Evolutionary conservation across 2,113 vertebrate genomes (phyloP).

Genomic region (Perognathus longimembris): DNA sequence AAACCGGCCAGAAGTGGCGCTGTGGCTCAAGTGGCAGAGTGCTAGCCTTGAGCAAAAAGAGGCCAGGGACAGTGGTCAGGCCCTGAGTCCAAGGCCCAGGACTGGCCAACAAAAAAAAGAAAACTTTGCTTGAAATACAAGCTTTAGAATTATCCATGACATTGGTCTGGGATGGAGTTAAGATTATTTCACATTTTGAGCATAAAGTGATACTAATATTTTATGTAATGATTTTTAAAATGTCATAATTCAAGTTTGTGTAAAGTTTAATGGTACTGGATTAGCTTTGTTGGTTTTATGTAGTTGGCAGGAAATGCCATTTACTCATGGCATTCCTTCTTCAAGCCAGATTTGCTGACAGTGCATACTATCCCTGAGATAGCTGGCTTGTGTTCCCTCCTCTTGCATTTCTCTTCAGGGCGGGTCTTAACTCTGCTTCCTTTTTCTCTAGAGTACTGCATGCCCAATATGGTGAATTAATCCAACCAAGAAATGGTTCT

Average conservation of each 20-base stretch:
- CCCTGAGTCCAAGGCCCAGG: no score
- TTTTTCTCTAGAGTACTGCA: constrained; percentile 91
- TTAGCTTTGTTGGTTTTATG: neutral
- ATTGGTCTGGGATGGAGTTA: neutral
- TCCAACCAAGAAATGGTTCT: constrained; percentile 94
- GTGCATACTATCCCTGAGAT: neutral
- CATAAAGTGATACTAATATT: neutral
- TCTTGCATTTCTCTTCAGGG: constrained; percentile 76
- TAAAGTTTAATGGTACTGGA: constrained; percentile 7
- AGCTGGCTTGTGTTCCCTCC: constrained; percentile 47
- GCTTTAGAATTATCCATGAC: constrained; percentile 21
- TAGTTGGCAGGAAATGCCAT: neutral
- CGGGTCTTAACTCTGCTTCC: constrained; percentile 6
- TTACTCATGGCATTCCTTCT: neutral
- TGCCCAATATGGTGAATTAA: constrained; percentile 96
- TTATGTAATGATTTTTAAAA: neutral
- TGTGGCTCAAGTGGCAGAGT: no score
- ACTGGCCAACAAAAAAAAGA: no score
- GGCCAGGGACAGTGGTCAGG: no score
- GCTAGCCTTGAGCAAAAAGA: no score
- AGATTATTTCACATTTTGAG: constrained; percentile 17
- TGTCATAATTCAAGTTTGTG: neutral
- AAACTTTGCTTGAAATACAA: neutral
- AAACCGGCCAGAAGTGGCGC: no score
- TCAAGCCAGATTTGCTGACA: neutral